Evolutionary conservation across 2,888 invertebrate species (phyloP), one percentile per base, ranked within the genome.

Genomic region (Caenorhabditis wallacei): DNA sequence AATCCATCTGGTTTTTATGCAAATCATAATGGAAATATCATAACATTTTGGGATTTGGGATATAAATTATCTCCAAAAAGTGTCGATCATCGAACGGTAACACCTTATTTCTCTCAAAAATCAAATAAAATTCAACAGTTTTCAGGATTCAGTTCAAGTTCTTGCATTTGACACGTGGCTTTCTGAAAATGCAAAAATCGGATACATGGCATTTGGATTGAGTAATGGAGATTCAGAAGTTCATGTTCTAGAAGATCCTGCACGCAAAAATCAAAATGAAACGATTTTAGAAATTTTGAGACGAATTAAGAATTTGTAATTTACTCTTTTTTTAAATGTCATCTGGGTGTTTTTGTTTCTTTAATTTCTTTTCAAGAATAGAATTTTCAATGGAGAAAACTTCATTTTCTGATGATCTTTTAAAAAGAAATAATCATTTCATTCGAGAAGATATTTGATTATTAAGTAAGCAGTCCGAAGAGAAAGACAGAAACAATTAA

Each of bases 191-290:
- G 68, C 72, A 4, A 72, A 54, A 7, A 69, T 78, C 7, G 78
- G 51, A 11, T 79, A 79, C 20, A 56, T 78, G 72, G 78, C 68
- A 18, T 51, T 78, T 24, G 68, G 74, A 46, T 43, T 57, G 18
- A 78, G 79, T n/a, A 78, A 68, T 43, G 82, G 82, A 4, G 69
- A 69, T 24, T 43, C 74, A 0, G 74, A 82, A 74, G 69, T 82
- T 18, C 82, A 82, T 48, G 78, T 79, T 37, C 53, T 82, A 10
- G 82, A 82, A 26, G 74, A 64, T 40, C 82, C 76, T 2, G 57
- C 76, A 4, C 56, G 74, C 4, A 82, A 82, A 26, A 76, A 82
- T 54, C 40, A 57, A 10, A 57, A 64, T 26, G 82, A 82, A 53
- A 24, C 71, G 0, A 53, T 82, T 48, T 24, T 61, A 5, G 76